Conservation (phyloP, 64 coral and sea anemone species). For the Porites lutea region DNA sequence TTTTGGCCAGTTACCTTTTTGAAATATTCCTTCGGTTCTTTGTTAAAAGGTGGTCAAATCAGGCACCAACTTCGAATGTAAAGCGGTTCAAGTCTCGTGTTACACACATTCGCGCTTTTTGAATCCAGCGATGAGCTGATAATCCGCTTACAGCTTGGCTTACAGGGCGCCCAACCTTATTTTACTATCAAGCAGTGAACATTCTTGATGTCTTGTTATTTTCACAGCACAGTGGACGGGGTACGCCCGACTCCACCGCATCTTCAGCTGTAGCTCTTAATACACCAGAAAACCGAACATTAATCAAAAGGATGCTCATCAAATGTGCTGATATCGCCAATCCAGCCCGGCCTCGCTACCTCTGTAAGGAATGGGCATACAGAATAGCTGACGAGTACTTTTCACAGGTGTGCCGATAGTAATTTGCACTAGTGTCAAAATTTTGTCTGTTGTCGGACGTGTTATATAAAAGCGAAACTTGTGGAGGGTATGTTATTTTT, state of each 20-base stretch:
- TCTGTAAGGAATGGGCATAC: conserved; percentile 95
- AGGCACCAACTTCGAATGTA: no score
- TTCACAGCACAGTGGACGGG: conserved; percentile 91
- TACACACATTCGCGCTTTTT: no score
- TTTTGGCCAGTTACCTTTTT: no score
- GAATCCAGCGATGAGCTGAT: no score
- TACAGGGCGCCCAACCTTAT: no score
- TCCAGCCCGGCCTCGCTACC: conserved; percentile 89
- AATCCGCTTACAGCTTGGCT: no score
- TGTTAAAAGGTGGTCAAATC: no score
- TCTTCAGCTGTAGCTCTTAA: conserved; percentile 87
- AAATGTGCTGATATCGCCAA: conserved; percentile 99
- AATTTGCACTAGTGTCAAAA: background rate
- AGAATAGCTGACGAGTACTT: conserved; percentile 99
- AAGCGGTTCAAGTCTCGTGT: no score
- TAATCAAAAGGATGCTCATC: conserved; percentile 98
- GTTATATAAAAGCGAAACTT: no score
- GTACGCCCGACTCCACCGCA: conserved; percentile 91
- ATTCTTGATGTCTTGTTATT: background rate
- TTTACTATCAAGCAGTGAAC: no score
- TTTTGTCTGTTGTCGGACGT: background rate
- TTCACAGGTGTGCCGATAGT: conserved; percentile 78
- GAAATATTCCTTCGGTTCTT: no score
- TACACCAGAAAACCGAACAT: conserved; percentile 96
- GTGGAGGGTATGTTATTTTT: no score